Percentiles rank a stretch among this genome's conserved stretches.
Evolutionary conservation across 2,888 invertebrate genomes (phyloP).

Genomic region (Apamea monoglypha): DNA sequence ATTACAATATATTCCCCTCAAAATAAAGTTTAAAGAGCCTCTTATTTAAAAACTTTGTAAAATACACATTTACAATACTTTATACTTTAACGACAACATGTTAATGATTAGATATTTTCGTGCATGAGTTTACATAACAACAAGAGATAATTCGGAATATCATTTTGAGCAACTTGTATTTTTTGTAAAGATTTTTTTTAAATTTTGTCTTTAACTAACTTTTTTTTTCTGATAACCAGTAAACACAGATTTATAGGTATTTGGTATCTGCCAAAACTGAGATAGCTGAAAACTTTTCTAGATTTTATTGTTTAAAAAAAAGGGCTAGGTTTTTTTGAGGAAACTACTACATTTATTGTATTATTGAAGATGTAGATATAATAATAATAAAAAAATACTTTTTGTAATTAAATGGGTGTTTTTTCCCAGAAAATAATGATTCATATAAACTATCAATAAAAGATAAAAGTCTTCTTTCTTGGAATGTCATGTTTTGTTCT

Average conservation of each 20-base stretch:
- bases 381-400: not conserved
- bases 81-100: constrained; percentile 22
- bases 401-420: not conserved
- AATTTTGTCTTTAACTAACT: not conserved
- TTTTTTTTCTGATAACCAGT: not conserved
- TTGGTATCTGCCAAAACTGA: not conserved
- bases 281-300: not conserved
- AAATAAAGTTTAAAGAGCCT: constrained; percentile 11
- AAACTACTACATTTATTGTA: not conserved
- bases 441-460: constrained; percentile 4
- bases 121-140: constrained; percentile 7
- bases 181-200: not conserved
- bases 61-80: constrained; percentile 13
- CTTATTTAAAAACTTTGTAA: not conserved
- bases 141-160: constrained; percentile 18
- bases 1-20: not conserved
- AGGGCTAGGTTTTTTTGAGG: not conserved
- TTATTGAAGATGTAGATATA: not conserved
- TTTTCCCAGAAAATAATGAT: constrained; percentile 6
- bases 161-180: not conserved
- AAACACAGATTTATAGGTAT: not conserved
- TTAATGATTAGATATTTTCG: constrained; percentile 10
- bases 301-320: not conserved
- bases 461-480: constrained; percentile 21
- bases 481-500: constrained; percentile 54